Conservation (phyloP, 2,113 vertebrate genomes). For the Oryzias curvinotus region DNA sequence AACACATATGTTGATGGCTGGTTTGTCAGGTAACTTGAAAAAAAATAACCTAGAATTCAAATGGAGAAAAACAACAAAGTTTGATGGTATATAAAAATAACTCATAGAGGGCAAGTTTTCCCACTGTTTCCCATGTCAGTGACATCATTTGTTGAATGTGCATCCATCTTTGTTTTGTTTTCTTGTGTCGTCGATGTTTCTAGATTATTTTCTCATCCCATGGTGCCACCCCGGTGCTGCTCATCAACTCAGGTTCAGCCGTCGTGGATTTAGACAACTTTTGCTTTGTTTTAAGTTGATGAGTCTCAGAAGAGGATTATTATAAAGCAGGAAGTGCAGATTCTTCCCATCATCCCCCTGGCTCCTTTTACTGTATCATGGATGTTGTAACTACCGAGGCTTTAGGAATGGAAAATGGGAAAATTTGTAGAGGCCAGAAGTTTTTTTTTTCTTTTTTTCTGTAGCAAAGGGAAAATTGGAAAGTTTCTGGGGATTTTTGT, state of each 20-base stretch:
- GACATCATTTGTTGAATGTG: slow-evolving; percentile 47
- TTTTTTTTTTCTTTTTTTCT: slow-evolving; percentile 22
- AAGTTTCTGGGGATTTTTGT: slow-evolving; percentile 38
- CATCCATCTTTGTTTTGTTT: slow-evolving; percentile 33
- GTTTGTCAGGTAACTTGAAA: neutral
- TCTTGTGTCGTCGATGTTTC: slow-evolving; percentile 58
- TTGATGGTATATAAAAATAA: neutral
- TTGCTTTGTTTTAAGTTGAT: too few species aligned
- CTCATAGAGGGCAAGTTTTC: too few species aligned
- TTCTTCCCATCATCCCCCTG: slow-evolving; percentile 13
- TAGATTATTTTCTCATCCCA: slow-evolving; percentile 39
- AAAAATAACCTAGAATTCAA: neutral
- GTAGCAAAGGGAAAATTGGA: slow-evolving; percentile 44
- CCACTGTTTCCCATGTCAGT: neutral
- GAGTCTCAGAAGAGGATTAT: too few species aligned
- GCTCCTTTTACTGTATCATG: slow-evolving; percentile 42
- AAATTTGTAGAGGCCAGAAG: neutral
- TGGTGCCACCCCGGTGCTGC: slow-evolving; percentile 57
- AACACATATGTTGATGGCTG: neutral
- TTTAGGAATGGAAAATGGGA: slow-evolving; percentile 8
- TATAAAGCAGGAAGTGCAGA: too few species aligned
- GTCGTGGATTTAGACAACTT: neutral
- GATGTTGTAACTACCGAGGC: slow-evolving; percentile 27
- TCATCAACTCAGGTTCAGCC: slow-evolving; percentile 63
- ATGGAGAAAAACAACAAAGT: neutral